phyloP scores from a whole-genome alignment of 1,140 invertebrate genomes.

The Drosophila bocki region DNA sequence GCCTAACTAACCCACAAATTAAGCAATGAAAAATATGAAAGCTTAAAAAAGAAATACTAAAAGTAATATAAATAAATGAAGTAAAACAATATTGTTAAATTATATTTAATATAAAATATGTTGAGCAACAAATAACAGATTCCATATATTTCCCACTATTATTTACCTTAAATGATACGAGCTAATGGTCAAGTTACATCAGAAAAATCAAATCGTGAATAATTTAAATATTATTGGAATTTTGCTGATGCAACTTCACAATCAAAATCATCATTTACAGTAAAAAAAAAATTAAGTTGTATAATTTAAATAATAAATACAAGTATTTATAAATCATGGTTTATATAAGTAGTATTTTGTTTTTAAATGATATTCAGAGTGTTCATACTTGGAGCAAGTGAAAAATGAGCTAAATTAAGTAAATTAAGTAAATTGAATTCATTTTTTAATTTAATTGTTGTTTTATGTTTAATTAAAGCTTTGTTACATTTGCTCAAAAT shows the following conservation, averaged over 20 bases:
- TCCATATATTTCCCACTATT: not conserved
- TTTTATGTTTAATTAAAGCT: not conserved
- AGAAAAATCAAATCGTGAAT: not conserved
- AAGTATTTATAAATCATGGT: not conserved
- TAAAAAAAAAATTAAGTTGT: not conserved
- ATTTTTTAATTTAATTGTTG: too few species aligned
- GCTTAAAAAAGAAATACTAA: too few species aligned
- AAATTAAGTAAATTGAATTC: too few species aligned
- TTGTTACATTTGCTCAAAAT: not conserved
- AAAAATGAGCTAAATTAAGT: not conserved
- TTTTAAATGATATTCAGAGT: not conserved
- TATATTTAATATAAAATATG: too few species aligned
- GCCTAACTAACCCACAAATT: not conserved
- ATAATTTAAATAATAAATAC: constrained; percentile 4
- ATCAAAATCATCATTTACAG: not conserved
- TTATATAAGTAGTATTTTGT: not conserved
- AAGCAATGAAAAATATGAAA: too few species aligned
- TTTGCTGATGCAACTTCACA: not conserved
- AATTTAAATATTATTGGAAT: not conserved
- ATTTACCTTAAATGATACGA: not conserved
- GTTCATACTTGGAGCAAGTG: not conserved
- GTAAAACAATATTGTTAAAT: not conserved
- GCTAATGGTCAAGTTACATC: not conserved
- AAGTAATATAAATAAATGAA: not conserved
- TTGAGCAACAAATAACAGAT: not conserved